A percentile compares a stretch with the other conserved stretches of the same genome.
Evolutionary conservation across 2,888 invertebrate species (phyloP).

Genomic region (Tillus elongatus): DNA sequence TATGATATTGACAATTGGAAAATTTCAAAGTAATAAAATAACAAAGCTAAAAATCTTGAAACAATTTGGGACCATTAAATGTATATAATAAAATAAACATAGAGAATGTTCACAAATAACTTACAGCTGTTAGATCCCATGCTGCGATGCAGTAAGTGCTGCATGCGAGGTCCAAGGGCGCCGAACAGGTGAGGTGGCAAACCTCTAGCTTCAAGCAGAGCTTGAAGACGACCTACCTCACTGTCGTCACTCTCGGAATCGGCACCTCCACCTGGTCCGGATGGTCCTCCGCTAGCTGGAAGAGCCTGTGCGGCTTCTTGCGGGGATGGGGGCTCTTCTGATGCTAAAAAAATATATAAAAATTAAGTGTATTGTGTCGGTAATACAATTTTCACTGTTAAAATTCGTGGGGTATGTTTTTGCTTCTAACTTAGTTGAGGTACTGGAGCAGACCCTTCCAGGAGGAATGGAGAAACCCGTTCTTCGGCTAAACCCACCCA

Average conservation of each 20-base stretch:
- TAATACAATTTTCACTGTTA: too few species aligned
- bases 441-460: too few species aligned
- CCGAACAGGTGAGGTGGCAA: slow-evolving; percentile 95
- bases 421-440: too few species aligned
- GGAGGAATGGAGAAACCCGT: too few species aligned
- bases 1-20: too few species aligned
- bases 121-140: slow-evolving; percentile 78
- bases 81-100: slow-evolving; percentile 1
- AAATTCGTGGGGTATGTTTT: too few species aligned
- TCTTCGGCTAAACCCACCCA: too few species aligned
- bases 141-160: slow-evolving; percentile 86
- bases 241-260: slow-evolving; percentile 82
- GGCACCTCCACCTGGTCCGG: slow-evolving; percentile 42
- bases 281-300: slow-evolving; percentile 35
- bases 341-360: slow-evolving; percentile 26
- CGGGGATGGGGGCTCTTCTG: slow-evolving; percentile 39
- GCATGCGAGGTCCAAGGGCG: slow-evolving; percentile 92
- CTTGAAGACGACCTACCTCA: slow-evolving; percentile 92
- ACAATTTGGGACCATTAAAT: too few species aligned
- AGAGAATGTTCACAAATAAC: slow-evolving; percentile 16
- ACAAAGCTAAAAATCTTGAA: too few species aligned
- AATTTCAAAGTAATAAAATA: too few species aligned
- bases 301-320: slow-evolving; percentile 39
- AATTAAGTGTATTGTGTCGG: not conserved
- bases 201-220: slow-evolving; percentile 87